A percentile compares a stretch with the other conserved stretches of the same genome.
Evolutionary conservation across 2,797 vertebrate species (phyloP).

Genomic region (Hypotaenidia okinawae): DNA sequence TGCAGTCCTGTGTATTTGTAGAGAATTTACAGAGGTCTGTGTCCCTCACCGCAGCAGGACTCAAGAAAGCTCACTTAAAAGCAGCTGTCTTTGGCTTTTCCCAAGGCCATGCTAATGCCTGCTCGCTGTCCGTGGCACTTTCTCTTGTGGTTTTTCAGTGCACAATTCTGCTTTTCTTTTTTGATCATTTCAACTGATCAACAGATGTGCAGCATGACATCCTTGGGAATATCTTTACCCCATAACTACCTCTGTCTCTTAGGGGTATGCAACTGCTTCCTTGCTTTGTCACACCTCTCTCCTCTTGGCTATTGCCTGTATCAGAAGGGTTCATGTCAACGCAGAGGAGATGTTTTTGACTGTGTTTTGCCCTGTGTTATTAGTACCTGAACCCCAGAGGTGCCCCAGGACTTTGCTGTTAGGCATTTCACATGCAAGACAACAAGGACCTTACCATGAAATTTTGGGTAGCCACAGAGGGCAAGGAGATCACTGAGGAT

Average conservation of each 20-base stretch:
- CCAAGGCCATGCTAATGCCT: not conserved
- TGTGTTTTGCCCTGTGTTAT: not conserved
- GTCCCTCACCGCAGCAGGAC: not conserved
- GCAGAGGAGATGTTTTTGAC: not conserved
- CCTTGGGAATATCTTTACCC: not conserved
- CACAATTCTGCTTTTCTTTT: not conserved
- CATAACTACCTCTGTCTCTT: not conserved
- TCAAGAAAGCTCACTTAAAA: not conserved
- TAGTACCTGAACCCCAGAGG: not conserved
- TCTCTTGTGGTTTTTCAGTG: not conserved
- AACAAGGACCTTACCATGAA: not conserved
- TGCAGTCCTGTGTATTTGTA: not conserved
- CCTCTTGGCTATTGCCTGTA: not conserved
- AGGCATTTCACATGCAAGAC: not conserved
- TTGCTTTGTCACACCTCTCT: not conserved
- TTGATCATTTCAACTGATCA: not conserved
- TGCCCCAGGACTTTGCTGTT: not conserved
- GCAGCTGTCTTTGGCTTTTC: not conserved
- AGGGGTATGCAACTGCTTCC: not conserved
- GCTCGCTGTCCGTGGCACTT: not conserved
- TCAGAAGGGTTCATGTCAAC: not conserved
- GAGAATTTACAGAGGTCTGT: not conserved
- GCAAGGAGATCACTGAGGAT: not conserved
- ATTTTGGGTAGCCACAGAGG: not conserved
- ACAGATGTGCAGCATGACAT: not conserved